Evolutionary conservation across 2,113 vertebrate species (phyloP).

Genomic region (Cyanistes caeruleus): DNA sequence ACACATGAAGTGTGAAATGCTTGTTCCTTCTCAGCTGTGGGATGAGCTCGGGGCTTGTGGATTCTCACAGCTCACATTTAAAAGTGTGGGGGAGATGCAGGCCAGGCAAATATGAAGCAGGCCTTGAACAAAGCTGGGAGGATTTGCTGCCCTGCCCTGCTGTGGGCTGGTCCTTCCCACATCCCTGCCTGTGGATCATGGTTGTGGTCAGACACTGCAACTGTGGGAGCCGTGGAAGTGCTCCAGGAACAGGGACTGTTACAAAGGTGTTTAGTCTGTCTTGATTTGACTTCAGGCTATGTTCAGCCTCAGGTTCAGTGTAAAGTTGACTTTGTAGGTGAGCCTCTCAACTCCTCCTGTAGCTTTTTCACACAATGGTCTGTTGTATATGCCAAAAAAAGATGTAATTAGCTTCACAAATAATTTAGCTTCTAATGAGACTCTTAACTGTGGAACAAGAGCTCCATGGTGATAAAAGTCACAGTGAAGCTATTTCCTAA

Average conservation of each 20-base stretch:
- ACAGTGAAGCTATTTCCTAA: not conserved
- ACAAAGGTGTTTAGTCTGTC: not conserved
- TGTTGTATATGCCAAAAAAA: not conserved
- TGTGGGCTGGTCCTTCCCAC: not conserved
- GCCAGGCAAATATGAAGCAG: not conserved
- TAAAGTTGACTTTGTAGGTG: not conserved
- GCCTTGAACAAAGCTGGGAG: not conserved
- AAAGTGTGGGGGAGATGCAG: rapidly evolving
- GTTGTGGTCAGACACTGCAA: not conserved
- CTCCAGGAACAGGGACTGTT: not conserved
- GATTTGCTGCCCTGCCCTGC: not conserved
- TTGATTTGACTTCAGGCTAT: not conserved
- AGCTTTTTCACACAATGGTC: not conserved
- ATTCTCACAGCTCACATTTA: not conserved
- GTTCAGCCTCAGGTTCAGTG: not conserved
- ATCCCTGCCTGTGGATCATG: rapidly evolving
- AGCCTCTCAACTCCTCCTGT: not conserved
- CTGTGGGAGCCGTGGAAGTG: not conserved
- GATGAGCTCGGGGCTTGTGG: not conserved
- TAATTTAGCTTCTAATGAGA: not conserved
- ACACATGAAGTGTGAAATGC: not conserved
- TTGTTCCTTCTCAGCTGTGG: not conserved
- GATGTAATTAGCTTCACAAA: not conserved
- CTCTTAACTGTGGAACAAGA: not conserved
- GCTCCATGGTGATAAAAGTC: not conserved